These are phyloP conservation scores for Polyommatus icarus DNA, from an alignment of 2,888 invertebrate genomes.

Conservation along the genomic window DNA sequence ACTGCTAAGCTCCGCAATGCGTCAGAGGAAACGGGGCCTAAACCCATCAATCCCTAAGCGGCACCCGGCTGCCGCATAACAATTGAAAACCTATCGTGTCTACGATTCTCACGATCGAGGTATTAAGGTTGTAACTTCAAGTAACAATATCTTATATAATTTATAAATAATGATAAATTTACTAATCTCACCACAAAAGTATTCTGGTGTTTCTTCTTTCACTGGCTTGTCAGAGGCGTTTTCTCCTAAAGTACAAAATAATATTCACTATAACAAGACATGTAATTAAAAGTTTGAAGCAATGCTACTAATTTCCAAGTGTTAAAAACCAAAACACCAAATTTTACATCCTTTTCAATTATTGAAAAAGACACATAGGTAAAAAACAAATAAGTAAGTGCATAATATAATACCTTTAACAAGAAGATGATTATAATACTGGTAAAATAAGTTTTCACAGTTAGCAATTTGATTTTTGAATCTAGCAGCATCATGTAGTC, in stretches of 20 bases:
- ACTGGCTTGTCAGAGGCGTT: background rate
- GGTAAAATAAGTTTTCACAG: conserved; percentile 54
- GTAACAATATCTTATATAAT: no score
- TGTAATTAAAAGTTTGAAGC: background rate
- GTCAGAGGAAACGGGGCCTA: no score
- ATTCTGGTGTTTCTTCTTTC: conserved; percentile 14
- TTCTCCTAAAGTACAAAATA: conserved; percentile 17
- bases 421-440: conserved; percentile 41
- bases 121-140: no score
- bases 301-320: no score
- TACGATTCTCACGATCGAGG: no score
- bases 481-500: conserved; percentile 50
- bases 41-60: no score
- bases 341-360: background rate
- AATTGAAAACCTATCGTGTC: no score
- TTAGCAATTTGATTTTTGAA: conserved; percentile 60
- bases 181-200: conserved; percentile 20
- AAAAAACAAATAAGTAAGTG: background rate
- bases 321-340: background rate
- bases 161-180: background rate
- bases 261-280: background rate
- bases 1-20: no score
- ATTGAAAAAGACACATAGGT: background rate
- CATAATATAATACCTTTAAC: conserved; percentile 32
- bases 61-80: no score